Evolutionary conservation across 1,140 invertebrate genomes (phyloP).

Genomic region (Leguminivora glycinivorella): DNA sequence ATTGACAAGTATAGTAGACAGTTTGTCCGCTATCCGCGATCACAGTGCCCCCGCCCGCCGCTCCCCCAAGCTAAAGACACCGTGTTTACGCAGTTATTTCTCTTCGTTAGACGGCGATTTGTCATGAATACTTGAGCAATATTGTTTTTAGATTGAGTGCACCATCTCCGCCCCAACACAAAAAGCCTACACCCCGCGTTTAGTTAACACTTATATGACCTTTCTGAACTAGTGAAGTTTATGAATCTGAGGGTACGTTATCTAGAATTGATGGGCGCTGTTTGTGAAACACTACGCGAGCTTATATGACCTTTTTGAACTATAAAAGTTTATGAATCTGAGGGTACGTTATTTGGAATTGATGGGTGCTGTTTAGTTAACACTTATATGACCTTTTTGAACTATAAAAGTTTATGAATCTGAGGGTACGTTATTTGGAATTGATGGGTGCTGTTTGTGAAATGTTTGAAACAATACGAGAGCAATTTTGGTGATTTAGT

Average conservation of each 20-base stretch:
- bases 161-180: slow-evolving; percentile 5
- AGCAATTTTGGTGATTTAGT: slow-evolving; percentile 10
- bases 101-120: slow-evolving; percentile 76
- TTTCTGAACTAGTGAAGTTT: not conserved
- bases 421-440: slow-evolving; percentile 19
- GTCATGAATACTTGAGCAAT: slow-evolving; percentile 76
- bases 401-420: slow-evolving; percentile 3
- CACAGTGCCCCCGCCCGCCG: slow-evolving; percentile 37
- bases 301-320: not conserved
- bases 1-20: no score
- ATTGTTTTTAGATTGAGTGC: slow-evolving; percentile 76
- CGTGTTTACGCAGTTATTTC: slow-evolving; percentile 72
- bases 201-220: not conserved
- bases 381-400: not conserved
- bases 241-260: slow-evolving; percentile 26
- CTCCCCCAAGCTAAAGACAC: slow-evolving; percentile 59
- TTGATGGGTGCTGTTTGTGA: slow-evolving; percentile 19
- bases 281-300: no score
- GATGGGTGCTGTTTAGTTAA: not conserved
- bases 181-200: not conserved
- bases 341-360: slow-evolving; percentile 23
- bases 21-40: slow-evolving; percentile 34
- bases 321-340: slow-evolving; percentile 1
- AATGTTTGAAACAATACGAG: slow-evolving; percentile 13
- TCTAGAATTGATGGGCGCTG: slow-evolving; percentile 17